Evolutionary conservation across 1,140 invertebrate species (phyloP).

Genomic region (Sycobia sp.): DNA sequence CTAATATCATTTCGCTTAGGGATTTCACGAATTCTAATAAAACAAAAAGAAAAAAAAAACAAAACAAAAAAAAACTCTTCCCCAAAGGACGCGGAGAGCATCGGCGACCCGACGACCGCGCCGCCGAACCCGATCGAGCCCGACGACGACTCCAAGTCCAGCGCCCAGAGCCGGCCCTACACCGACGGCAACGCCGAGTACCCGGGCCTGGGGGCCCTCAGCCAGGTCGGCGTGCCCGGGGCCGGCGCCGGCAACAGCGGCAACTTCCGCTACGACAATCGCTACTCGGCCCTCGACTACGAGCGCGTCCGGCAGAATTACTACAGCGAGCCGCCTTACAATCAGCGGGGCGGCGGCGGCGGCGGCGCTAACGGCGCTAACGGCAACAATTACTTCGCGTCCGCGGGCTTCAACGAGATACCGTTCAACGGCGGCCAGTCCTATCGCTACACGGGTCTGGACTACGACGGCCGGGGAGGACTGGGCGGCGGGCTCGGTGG

Average conservation of each 20-base stretch:
- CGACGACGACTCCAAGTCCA: conserved; percentile 12
- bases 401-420: conserved; percentile 31
- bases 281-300: conserved; percentile 23
- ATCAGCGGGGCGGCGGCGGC: conserved; percentile 26
- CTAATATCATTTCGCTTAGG: too few species aligned
- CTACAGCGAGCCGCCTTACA: conserved; percentile 19
- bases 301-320: conserved; percentile 29
- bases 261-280: conserved; percentile 13
- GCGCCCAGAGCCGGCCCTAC: conserved; percentile 22
- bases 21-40: too few species aligned
- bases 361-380: too few species aligned
- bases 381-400: too few species aligned
- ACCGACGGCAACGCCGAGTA: conserved; percentile 10
- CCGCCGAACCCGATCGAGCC: conserved; percentile 10
- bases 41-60: too few species aligned
- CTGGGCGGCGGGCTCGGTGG: background rate
- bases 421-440: conserved; percentile 10
- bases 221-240: background rate
- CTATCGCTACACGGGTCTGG: background rate
- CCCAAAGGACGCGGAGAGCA: too few species aligned
- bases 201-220: too few species aligned
- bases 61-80: too few species aligned
- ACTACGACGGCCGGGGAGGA: background rate
- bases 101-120: background rate
- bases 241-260: background rate